These are phyloP conservation scores for Astreopora myriophthalma DNA, from an alignment of 64 coral and sea anemone genomes.

Conservation along the genomic window DNA sequence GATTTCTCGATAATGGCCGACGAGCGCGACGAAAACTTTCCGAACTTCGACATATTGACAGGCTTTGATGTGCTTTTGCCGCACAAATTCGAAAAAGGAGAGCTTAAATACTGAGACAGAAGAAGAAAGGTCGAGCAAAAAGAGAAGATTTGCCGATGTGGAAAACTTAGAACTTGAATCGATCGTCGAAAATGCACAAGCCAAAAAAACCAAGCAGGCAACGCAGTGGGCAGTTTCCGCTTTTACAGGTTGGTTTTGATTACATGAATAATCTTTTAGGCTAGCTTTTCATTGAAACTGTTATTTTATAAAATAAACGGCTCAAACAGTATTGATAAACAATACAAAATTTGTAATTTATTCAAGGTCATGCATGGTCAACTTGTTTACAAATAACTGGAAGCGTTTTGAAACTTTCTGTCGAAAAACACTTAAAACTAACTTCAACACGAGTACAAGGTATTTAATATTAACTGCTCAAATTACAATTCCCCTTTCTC, in stretches of 20 bases:
- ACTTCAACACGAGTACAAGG: neutral
- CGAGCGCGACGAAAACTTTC: neutral
- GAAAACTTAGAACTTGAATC: neutral
- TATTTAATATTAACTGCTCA: neutral
- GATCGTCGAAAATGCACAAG: neutral
- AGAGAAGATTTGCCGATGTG: neutral
- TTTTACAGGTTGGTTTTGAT: slow-evolving; percentile 6
- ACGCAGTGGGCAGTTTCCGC: slow-evolving; percentile 18
- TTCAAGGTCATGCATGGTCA: neutral
- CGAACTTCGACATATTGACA: neutral
- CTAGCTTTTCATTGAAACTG: neutral
- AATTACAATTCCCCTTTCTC: neutral
- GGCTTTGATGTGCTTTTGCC: neutral
- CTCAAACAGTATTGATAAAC: neutral
- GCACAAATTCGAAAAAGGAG: neutral
- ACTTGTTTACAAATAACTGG: neutral
- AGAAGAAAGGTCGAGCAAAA: neutral
- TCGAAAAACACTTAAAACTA: neutral
- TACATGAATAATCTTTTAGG: neutral
- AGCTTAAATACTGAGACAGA: neutral
- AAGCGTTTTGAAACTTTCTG: neutral
- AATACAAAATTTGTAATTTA: neutral
- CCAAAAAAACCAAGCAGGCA: neutral
- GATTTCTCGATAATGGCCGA: neutral
- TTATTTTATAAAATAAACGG: neutral